Evolutionary conservation across 2,888 invertebrate species (phyloP).

Genomic region (Trissolcus japonicus): DNA sequence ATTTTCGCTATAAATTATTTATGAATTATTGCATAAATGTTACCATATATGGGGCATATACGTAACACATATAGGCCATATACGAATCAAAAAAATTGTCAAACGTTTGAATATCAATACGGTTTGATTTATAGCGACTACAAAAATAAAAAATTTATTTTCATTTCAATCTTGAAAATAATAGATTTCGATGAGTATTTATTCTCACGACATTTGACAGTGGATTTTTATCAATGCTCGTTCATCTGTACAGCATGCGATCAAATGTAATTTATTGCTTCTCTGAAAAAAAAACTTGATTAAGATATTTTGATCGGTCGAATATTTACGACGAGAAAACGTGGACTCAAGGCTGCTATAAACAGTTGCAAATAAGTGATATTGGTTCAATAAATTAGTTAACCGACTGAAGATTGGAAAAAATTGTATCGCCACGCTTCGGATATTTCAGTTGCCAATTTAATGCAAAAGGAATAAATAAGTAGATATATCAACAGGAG

Average conservation of each 20-base stretch:
- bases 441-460: no score
- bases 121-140: not conserved
- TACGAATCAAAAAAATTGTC: not conserved
- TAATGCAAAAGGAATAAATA: no score
- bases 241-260: constrained; percentile 15
- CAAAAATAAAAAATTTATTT: no score
- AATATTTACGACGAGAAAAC: constrained; percentile 21
- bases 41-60: no score
- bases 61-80: no score
- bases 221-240: constrained; percentile 21
- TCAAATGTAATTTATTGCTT: constrained; percentile 23
- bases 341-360: not conserved
- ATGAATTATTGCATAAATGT: no score
- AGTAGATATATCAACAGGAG: no score
- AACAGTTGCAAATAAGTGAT: not conserved
- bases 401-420: not conserved
- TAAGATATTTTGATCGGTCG: constrained; percentile 24
- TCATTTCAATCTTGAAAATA: not conserved
- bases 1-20: no score
- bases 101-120: not conserved
- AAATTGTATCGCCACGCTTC: not conserved
- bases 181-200: not conserved
- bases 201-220: constrained; percentile 3
- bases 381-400: not conserved
- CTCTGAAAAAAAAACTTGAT: constrained; percentile 10